Conservation (phyloP, 1,140 invertebrate species). For the Drosophila mayri region DNA sequence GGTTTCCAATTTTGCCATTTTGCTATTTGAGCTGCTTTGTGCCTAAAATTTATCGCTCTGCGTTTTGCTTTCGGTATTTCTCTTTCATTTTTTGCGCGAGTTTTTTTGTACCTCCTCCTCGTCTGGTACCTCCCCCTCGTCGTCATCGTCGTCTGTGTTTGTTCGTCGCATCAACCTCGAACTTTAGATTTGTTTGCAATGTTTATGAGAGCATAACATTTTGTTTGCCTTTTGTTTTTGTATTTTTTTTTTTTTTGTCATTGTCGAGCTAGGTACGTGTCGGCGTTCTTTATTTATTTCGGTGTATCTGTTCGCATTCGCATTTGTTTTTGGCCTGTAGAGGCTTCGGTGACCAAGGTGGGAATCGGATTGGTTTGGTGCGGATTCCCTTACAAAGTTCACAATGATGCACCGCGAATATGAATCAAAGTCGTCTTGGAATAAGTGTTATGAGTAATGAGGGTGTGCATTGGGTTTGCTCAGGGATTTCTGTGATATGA, state of each 20-base stretch:
- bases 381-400: slow-evolving; percentile 38
- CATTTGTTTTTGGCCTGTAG: slow-evolving; percentile 29
- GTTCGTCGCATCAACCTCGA: slow-evolving; percentile 77
- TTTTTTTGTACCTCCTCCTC: slow-evolving; percentile 24
- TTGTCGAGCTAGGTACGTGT: slow-evolving; percentile 61
- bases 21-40: slow-evolving; percentile 72
- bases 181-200: slow-evolving; percentile 82
- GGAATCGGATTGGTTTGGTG: slow-evolving; percentile 15
- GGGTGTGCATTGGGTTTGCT: not conserved
- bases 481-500: not conserved
- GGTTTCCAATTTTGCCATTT: slow-evolving; percentile 79
- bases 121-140: not conserved
- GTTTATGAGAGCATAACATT: slow-evolving; percentile 81
- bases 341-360: slow-evolving; percentile 54
- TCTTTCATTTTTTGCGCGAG: slow-evolving; percentile 38
- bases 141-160: slow-evolving; percentile 31
- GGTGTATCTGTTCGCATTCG: slow-evolving; percentile 27
- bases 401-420: slow-evolving; percentile 25
- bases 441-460: slow-evolving; percentile 4
- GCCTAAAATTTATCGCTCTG: slow-evolving; percentile 75
- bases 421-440: slow-evolving; percentile 6
- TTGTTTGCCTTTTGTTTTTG: slow-evolving; percentile 32
- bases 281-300: slow-evolving; percentile 46
- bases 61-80: slow-evolving; percentile 50
- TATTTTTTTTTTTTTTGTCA: slow-evolving; percentile 22